These are phyloP conservation scores for Porites australiensis DNA, from an alignment of 64 coral and sea anemone genomes.

Conservation along the genomic window DNA sequence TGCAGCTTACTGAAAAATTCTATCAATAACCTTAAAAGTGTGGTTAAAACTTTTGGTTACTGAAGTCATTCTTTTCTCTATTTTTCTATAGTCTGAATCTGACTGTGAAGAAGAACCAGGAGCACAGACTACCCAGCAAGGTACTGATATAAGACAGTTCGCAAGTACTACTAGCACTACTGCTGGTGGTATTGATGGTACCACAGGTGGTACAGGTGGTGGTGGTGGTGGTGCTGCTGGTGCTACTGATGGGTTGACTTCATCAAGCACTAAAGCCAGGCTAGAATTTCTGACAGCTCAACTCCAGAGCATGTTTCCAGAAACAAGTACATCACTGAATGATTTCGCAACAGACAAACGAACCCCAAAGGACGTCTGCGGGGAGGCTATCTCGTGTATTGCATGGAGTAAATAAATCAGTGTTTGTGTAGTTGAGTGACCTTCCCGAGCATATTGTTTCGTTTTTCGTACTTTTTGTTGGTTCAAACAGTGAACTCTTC, in stretches of 20 bases:
- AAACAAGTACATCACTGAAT: conserved; percentile 36
- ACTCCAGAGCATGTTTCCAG: conserved; percentile 29
- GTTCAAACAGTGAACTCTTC: no score
- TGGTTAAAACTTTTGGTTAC: conserved; percentile 23
- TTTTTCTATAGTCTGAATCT: conserved; percentile 30
- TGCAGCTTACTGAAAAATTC: conserved; percentile 21
- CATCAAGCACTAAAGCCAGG: conserved; percentile 9
- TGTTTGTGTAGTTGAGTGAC: no score
- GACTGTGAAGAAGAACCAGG: conserved; percentile 34
- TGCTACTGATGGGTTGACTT: conserved; percentile 28
- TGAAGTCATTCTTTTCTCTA: conserved; percentile 23
- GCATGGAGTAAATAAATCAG: no score
- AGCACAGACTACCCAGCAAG: conserved; percentile 23
- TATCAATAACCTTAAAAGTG: conserved; percentile 24
- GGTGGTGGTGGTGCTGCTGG: conserved; percentile 18
- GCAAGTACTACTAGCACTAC: conserved; percentile 24
- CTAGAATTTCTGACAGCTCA: conserved; percentile 29
- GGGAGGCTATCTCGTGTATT: no score
- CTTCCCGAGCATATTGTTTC: no score
- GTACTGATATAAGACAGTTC: conserved; percentile 29
- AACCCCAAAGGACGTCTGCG: no score
- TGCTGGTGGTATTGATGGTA: conserved; percentile 26
- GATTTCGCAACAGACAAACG: no score
- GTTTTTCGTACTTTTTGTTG: no score
- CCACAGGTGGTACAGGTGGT: no score